phyloP scores from a whole-genome alignment of 2,113 vertebrate genomes.

The Microcebus griseorufus region DNA sequence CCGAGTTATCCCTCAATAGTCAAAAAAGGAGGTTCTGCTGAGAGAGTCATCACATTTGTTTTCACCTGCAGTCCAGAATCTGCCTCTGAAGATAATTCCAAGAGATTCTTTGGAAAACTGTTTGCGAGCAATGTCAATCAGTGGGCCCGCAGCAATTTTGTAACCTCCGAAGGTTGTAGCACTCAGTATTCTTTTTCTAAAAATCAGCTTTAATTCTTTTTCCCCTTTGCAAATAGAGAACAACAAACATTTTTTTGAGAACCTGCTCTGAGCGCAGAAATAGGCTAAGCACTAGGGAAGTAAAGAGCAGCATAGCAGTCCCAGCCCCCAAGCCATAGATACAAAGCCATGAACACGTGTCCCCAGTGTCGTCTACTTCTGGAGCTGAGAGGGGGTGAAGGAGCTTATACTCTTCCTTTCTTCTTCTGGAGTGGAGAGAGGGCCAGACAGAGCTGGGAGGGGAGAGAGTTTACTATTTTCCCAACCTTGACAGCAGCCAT shows the following conservation, averaged over 20 bases:
- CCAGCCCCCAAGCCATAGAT: not conserved
- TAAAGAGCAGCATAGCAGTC: not conserved
- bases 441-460: not conserved
- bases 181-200: not conserved
- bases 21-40: not conserved
- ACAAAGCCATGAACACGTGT: rapidly evolving
- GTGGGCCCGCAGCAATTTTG: too few species aligned
- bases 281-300: not conserved
- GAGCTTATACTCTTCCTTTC: not conserved
- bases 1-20: rapidly evolving
- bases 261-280: not conserved
- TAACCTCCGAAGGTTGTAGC: not conserved
- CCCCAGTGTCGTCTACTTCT: rapidly evolving
- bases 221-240: not conserved
- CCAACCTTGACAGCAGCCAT: not conserved
- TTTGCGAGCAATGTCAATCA: not conserved
- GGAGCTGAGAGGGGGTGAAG: not conserved
- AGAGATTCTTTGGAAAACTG: not conserved
- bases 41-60: not conserved
- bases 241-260: not conserved
- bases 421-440: not conserved
- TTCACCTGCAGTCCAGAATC: not conserved
- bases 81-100: not conserved
- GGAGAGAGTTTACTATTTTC: not conserved
- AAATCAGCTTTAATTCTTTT: not conserved